Evolutionary conservation across 2,797 vertebrate genomes (phyloP), one percentile per base, ranked within the genome.

Genomic region (Calcarius lapponicus): DNA sequence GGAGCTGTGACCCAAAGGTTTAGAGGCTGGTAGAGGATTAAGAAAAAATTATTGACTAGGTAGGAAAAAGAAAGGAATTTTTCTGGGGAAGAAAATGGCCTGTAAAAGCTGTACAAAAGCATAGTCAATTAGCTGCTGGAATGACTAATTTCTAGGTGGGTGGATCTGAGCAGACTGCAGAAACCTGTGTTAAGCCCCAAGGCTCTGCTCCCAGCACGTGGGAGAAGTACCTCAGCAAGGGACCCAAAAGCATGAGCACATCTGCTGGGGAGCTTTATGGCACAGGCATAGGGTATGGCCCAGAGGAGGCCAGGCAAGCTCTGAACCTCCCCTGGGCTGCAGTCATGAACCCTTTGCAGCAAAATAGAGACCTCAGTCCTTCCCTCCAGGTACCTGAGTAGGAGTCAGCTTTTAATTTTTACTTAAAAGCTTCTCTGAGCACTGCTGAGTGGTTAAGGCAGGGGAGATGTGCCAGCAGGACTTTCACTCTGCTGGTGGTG

Each of bases 71-170:
- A 69, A 82, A 83, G 50, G 47, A 69, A 51, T 29, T 24, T 86
- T 5, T 65, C 50, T 88, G 71, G 40, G 18, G 51, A 84, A 72
- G 70, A 81, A 95, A 92, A 93, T 42, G 80, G 60, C 40, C 76
- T 48, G n/a, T 70, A 94, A 92, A 92, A 94, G 51, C 73, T 73
- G 51, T 67, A 66, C 31, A 76, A 92, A 86, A 78, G 56, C 51
- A 29, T 16, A 92, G 71, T 80, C 80, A 93, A 64, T 93, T 94
- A 95, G 78, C 67, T 95, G 84, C 84, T 93, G 83, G 72, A 95
- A 91, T 95, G 96, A 96, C 88, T 97, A 95, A 97, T 95, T 95
- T 92, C 57, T 80, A 74, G 61, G 96, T 97, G 88, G 95, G 95
- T 92, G 95, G 90, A 91, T 88, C 84, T 71, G 81, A 95, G 76